These are phyloP conservation scores for Holothuria glaberrima DNA, from an alignment of 35 echinoderm and acorn worm species.

Conservation along the genomic window DNA sequence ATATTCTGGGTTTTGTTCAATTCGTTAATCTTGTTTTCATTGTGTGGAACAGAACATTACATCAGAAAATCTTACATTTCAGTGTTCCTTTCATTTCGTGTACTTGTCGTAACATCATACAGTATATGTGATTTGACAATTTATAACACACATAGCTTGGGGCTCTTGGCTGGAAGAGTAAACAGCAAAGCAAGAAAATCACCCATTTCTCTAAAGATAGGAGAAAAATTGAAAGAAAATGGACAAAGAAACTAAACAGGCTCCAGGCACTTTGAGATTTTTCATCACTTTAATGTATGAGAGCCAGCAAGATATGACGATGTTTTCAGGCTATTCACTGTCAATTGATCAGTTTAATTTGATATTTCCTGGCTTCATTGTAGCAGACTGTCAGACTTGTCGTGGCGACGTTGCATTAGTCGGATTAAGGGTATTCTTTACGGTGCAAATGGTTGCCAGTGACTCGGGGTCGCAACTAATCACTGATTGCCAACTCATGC, in stretches of 20 bases:
- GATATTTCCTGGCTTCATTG: slow-evolving; percentile 54
- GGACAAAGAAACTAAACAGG: slow-evolving; percentile 58
- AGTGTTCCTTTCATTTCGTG: background rate
- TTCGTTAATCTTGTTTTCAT: slow-evolving; percentile 26
- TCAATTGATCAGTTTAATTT: slow-evolving; percentile 61
- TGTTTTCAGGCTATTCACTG: slow-evolving; percentile 49
- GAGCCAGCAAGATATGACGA: slow-evolving; percentile 42
- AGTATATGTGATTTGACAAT: slow-evolving; percentile 53
- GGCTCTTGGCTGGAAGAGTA: slow-evolving; percentile 42
- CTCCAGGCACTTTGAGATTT: slow-evolving; percentile 31
- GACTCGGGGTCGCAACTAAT: slow-evolving; percentile 53
- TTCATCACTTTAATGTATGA: slow-evolving; percentile 62
- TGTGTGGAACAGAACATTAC: slow-evolving; percentile 12
- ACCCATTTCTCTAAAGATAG: slow-evolving; percentile 54
- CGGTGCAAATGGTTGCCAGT: slow-evolving; percentile 37
- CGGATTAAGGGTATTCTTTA: slow-evolving; percentile 59
- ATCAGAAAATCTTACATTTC: background rate
- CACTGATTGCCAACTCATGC: slow-evolving; percentile 46
- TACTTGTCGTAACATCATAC: slow-evolving; percentile 34
- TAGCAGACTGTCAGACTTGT: slow-evolving; percentile 50
- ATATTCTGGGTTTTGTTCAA: slow-evolving; percentile 24
- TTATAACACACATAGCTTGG: slow-evolving; percentile 51
- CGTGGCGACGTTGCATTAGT: slow-evolving; percentile 49
- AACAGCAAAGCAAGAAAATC: slow-evolving; percentile 45
- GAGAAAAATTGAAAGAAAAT: slow-evolving; percentile 65